phyloP scores from a whole-genome alignment of 2,888 invertebrate genomes.

The Kryphioiulus occultus region DNA sequence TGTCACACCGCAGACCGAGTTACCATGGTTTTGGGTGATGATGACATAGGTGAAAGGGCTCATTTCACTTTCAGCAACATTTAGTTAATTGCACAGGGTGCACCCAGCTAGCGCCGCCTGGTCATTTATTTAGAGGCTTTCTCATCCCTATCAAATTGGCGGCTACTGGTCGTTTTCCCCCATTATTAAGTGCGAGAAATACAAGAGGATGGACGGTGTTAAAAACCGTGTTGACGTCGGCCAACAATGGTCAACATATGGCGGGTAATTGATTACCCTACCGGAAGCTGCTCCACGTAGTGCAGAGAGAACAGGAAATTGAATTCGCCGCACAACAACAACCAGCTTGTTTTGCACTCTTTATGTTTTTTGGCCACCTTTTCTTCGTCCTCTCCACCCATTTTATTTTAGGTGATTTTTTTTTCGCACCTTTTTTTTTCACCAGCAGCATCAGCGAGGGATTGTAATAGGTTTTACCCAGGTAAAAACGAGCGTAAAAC shows the following conservation, averaged over 20 bases:
- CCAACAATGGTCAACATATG: slow-evolving; percentile 43
- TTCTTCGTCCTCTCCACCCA: slow-evolving; percentile 30
- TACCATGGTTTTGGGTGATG: too few species aligned
- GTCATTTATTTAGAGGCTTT: not conserved
- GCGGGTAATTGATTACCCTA: slow-evolving; percentile 42
- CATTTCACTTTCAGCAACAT: not conserved
- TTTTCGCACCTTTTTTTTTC: not conserved
- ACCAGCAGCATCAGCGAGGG: not conserved
- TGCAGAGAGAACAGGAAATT: slow-evolving; percentile 15
- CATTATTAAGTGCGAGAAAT: slow-evolving; percentile 13
- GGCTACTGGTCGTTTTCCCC: not conserved
- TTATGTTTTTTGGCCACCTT: not conserved
- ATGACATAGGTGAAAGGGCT: not conserved
- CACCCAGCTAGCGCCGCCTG: not conserved
- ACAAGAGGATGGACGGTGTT: slow-evolving; percentile 31
- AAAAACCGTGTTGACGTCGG: slow-evolving; percentile 37
- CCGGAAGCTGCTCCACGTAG: slow-evolving; percentile 44
- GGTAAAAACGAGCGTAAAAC: slow-evolving; percentile 29
- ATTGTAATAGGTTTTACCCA: slow-evolving; percentile 18
- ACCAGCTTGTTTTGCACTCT: not conserved
- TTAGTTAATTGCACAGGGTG: slow-evolving; percentile 1
- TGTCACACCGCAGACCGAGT: too few species aligned
- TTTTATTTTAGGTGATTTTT: not conserved
- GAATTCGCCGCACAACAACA: slow-evolving; percentile 20
- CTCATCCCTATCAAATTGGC: slow-evolving; percentile 1